phyloP scores from a whole-genome alignment of 2,888 invertebrate species.

The Aquatica leii region DNA sequence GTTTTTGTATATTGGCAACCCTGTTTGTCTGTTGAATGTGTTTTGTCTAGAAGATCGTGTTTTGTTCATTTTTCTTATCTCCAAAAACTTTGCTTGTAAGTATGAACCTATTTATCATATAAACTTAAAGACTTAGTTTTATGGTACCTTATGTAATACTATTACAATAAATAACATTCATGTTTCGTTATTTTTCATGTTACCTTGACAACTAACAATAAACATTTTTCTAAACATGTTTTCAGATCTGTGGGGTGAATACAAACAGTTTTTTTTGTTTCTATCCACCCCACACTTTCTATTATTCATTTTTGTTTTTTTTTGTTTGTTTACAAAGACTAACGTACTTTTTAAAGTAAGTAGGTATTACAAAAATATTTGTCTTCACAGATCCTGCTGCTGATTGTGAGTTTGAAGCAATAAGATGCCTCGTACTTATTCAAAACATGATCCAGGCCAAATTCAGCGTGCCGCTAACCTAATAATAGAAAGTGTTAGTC shows the following conservation, averaged over 20 bases:
- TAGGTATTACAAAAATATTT: too few relatives aligned
- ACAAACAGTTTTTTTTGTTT: background rate
- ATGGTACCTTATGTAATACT: constrained; percentile 1
- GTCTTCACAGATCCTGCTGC: background rate
- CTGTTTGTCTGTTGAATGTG: constrained; percentile 2
- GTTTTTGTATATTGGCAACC: background rate
- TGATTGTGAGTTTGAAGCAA: background rate
- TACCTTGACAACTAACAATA: constrained; percentile 1
- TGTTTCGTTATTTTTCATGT: constrained; percentile 1
- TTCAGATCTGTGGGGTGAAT: constrained; percentile 1
- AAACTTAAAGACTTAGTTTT: background rate
- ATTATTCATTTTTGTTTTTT: background rate
- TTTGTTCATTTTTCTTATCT: background rate
- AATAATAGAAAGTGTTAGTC: too few relatives aligned
- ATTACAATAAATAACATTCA: constrained; percentile 1
- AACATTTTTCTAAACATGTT: background rate
- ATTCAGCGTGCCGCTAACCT: background rate
- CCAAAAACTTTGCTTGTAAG: background rate
- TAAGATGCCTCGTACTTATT: background rate
- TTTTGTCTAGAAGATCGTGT: background rate
- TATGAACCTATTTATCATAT: constrained; percentile 3
- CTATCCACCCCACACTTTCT: background rate
- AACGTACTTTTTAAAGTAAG: background rate
- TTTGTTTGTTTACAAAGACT: background rate
- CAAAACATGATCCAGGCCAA: background rate